Percentiles rank a stretch among this genome's conserved stretches.
phyloP scores from a whole-genome alignment of 30 jellyfish, hydroid and myxozoan species.

The Aurelia sp. region DNA sequence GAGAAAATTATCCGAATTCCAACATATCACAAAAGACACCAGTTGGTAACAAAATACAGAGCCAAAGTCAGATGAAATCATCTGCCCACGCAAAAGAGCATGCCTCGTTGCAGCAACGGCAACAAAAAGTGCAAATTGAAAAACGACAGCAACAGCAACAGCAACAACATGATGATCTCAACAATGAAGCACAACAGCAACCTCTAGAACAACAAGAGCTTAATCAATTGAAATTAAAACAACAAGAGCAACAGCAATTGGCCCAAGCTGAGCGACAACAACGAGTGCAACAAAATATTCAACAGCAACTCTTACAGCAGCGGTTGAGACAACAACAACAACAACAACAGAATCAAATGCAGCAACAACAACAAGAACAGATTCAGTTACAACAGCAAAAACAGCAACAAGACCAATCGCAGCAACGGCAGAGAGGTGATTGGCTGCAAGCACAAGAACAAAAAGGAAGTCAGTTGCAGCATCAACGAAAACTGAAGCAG shows the following conservation, averaged over 20 bases:
- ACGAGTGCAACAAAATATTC: conserved; percentile 19
- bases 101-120: conserved; percentile 13
- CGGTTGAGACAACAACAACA: background rate
- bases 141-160: conserved; percentile 18
- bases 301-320: background rate
- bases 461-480: background rate
- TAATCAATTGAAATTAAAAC: conserved; percentile 13
- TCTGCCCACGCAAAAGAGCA: background rate
- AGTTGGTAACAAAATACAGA: too few species aligned
- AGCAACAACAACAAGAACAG: conserved; percentile 5
- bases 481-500: background rate
- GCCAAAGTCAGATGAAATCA: too few species aligned
- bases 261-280: background rate
- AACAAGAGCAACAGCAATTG: conserved; percentile 39
- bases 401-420: conserved; percentile 2
- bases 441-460: background rate
- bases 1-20: background rate
- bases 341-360: conserved; percentile 12
- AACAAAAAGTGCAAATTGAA: background rate
- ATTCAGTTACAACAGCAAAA: background rate
- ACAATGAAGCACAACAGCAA: background rate
- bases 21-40: too few species aligned
- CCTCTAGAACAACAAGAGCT: conserved; percentile 7
- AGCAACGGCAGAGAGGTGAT: conserved; percentile 1
- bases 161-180: conserved; percentile 9